Evolutionary conservation across 2,797 vertebrate species (phyloP).

Genomic region (Catharus ustulatus): DNA sequence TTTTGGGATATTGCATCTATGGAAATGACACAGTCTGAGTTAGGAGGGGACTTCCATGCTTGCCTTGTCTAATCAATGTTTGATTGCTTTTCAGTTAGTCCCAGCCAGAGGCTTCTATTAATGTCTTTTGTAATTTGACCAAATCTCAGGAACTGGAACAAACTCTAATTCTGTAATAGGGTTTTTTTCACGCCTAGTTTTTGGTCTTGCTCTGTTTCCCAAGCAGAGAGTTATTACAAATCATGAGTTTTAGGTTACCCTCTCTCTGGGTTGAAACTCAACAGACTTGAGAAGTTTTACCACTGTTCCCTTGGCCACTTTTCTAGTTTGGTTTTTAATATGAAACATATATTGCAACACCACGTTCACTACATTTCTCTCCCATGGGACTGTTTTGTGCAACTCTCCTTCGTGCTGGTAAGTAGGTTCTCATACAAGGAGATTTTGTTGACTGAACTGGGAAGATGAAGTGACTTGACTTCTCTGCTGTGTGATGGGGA

Average conservation of each 20-base stretch:
- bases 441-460: background rate
- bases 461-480: background rate
- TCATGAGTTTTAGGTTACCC: background rate
- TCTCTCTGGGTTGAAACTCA: background rate
- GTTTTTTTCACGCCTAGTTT: background rate
- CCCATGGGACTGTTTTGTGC: background rate
- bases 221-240: background rate
- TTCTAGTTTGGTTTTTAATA: conserved; percentile 9
- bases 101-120: background rate
- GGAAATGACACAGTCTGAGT: background rate
- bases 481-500: background rate
- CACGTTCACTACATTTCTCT: background rate
- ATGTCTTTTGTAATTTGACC: background rate
- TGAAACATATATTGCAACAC: conserved; percentile 18
- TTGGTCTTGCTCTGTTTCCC: background rate
- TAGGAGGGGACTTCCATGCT: background rate
- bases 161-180: background rate
- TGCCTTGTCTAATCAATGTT: background rate
- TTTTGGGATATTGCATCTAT: background rate
- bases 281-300: background rate
- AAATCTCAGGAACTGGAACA: background rate
- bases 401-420: background rate
- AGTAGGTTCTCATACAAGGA: background rate
- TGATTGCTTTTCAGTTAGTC: background rate
- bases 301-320: background rate